phyloP scores from a whole-genome alignment of 2,113 vertebrate genomes.

The Hylia prasina region DNA sequence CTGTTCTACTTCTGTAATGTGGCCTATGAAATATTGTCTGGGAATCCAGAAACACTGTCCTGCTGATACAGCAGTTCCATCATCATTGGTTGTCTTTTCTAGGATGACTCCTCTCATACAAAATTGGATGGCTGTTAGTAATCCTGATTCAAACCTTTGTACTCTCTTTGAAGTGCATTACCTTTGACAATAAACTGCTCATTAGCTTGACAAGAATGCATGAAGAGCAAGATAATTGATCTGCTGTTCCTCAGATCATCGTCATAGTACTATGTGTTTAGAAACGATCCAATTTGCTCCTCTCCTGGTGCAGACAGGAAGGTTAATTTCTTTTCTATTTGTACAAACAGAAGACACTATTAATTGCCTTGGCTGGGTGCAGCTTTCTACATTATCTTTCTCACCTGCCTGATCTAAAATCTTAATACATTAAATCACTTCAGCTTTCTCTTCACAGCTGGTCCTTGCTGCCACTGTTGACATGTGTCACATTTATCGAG shows the following conservation, averaged over 20 bases:
- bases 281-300: background rate
- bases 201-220: slow-evolving; percentile 18
- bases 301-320: slow-evolving; percentile 20
- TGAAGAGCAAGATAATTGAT: slow-evolving; percentile 1
- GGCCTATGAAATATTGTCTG: background rate
- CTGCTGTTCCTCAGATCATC: background rate
- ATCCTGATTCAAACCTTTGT: slow-evolving; percentile 2
- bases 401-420: background rate
- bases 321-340: slow-evolving; percentile 33
- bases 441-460: slow-evolving; percentile 12
- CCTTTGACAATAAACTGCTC: slow-evolving; percentile 27
- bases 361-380: background rate
- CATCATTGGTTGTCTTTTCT: background rate
- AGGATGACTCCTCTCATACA: background rate
- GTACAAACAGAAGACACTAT: background rate
- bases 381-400: background rate
- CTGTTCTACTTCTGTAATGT: background rate
- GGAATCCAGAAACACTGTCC: background rate
- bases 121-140: slow-evolving; percentile 14
- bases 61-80: background rate
- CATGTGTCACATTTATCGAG: background rate
- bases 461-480: background rate
- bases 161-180: slow-evolving; percentile 26
- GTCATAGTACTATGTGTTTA: background rate
- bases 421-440: background rate